Base-by-base conservation (phyloP, 1,140 invertebrate genomes). In the Drosophila equinoxialis region DNA sequence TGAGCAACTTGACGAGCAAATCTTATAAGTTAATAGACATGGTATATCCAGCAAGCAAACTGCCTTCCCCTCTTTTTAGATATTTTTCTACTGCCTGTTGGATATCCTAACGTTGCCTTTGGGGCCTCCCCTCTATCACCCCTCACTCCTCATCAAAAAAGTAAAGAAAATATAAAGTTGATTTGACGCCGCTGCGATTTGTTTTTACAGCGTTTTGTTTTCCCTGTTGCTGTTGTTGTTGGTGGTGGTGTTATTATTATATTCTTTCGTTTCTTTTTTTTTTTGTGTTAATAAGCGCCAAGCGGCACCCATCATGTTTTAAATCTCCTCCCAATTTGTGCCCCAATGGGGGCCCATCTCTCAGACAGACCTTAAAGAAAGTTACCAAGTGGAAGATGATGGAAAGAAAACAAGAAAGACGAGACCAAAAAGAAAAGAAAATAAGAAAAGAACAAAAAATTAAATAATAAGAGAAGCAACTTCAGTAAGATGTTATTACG, bases 401-500 rank as follows among this genome's bases (percentile, higher is more conserved):
- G 23, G 13, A 39, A 17, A 13, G 33, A 59, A 14, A 33, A 20
- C 35, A 11, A 39, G 42, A 23, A 60, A 42, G 39, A 17, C n/a
- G 14, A 20, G 20, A 39, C 30, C 35, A 17, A 45, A 37, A 30
- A 35, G 41, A 11, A 2, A 59, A 48, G 57, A 37, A n/a, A 17
- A 57, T 57, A 45, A 57, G 63, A 51, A 77, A 72, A 69, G 66
- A 79, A 87, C 76, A 83, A 87, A 81, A 87, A 87, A 87, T 87
- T 87, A 87, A 89, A 89, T 89, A 89, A 89, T 84, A 89, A 89
- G 85, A 81, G 84, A 65, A 89, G 74, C 71, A 89, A 89, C 84
- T 89, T 89, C 85, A 89, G 84, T 89, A 81, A 84, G 84, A 89
- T 89, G 89, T 89, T 84, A 89, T 89, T 89, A 89, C 84, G 85